Conservation (phyloP, 1,140 invertebrate genomes). For the Anagrus nilaparvatae region DNA sequence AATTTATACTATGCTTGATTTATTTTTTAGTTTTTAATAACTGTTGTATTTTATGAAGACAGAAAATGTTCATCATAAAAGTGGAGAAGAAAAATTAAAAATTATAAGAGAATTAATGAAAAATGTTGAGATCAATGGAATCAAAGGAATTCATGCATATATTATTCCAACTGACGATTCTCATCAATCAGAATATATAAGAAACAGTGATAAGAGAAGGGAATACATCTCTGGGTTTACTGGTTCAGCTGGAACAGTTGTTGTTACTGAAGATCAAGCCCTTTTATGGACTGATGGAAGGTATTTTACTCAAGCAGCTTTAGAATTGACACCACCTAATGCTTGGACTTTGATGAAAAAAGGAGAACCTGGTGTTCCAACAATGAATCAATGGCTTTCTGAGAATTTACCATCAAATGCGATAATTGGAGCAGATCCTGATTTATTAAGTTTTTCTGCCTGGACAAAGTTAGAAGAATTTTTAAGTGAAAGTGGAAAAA, state of each 20-base stretch:
- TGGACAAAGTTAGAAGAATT: constrained; percentile 51
- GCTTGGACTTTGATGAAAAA: no score
- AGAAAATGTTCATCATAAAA: no score
- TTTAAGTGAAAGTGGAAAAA: constrained; percentile 40
- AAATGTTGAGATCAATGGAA: constrained; percentile 25
- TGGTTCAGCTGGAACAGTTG: constrained; percentile 68
- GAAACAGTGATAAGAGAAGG: constrained; percentile 64
- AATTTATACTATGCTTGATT: no score
- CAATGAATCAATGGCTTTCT: constrained; percentile 53
- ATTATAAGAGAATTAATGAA: constrained; percentile 52
- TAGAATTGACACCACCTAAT: no score
- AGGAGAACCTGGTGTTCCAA: no score
- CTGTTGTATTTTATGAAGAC: no score
- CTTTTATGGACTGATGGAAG: constrained; percentile 84
- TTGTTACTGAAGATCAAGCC: constrained; percentile 65
- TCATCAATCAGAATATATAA: constrained; percentile 88
- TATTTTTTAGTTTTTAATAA: no score
- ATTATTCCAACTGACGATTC: constrained; percentile 75
- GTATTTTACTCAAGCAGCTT: constrained; percentile 68
- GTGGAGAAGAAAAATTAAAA: constrained; percentile 21
- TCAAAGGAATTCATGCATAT: constrained; percentile 56
- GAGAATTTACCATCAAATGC: constrained; percentile 50
- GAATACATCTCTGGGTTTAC: constrained; percentile 80
- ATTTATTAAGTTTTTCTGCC: constrained; percentile 51
- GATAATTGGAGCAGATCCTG: constrained; percentile 75